These are phyloP conservation scores for Tolmerus cingulatus DNA, from an alignment of 2,888 invertebrate genomes.

Conservation along the genomic window DNA sequence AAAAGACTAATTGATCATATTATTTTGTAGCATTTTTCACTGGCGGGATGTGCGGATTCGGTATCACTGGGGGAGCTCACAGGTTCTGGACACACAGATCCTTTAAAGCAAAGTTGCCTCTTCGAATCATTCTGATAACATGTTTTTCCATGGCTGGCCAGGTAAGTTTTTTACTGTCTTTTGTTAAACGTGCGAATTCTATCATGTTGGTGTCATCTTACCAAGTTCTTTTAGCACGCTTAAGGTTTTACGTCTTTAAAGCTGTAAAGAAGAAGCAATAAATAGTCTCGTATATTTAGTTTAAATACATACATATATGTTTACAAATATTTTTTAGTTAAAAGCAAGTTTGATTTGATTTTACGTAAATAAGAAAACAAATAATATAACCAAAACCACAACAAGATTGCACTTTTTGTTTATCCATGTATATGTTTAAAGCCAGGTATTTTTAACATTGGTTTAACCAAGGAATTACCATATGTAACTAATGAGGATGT, in stretches of 20 bases:
- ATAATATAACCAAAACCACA: neutral
- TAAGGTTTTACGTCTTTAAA: neutral
- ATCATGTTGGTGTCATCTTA: neutral
- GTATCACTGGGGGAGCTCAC: slow-evolving; percentile 76
- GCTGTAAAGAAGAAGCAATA: neutral
- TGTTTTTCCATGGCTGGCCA: slow-evolving; percentile 73
- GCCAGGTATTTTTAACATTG: too few species aligned
- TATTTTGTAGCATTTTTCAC: slow-evolving; percentile 63
- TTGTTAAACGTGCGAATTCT: neutral
- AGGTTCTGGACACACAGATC: slow-evolving; percentile 74
- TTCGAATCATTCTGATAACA: slow-evolving; percentile 68
- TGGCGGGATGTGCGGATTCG: slow-evolving; percentile 70
- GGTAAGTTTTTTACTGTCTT: slow-evolving; percentile 62
- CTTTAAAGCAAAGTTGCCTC: slow-evolving; percentile 71
- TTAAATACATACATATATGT: too few species aligned
- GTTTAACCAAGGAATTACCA: too few species aligned
- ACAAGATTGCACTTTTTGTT: neutral
- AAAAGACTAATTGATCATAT: neutral
- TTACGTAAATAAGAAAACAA: neutral
- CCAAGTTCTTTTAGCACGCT: neutral
- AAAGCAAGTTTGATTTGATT: neutral
- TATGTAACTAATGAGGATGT: too few species aligned
- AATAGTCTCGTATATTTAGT: neutral
- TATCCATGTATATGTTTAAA: too few species aligned
- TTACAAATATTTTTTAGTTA: neutral